A percentile compares a stretch with the other conserved stretches of the same genome.
Conservation (phyloP, 2,797 vertebrate species). For the Syngnathus acus region DNA sequence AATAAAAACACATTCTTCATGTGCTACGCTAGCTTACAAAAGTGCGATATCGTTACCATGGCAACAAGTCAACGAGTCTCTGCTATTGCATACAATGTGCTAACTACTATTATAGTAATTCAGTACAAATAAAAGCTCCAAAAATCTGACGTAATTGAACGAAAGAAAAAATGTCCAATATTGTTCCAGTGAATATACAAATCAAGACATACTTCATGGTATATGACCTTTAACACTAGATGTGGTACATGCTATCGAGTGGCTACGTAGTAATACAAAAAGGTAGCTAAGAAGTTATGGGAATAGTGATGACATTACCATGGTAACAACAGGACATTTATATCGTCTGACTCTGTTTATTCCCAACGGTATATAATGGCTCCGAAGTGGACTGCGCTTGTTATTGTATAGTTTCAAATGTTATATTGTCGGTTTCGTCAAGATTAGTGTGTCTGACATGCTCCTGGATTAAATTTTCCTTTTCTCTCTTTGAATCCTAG, state of each 20-base stretch:
- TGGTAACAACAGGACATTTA: not conserved
- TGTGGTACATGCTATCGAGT: no score
- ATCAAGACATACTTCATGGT: no score
- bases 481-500: constrained; percentile 5
- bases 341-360: no score
- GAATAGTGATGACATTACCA: not conserved
- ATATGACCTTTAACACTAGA: no score
- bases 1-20: not conserved
- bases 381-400: not conserved
- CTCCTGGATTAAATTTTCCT: not conserved
- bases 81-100: not conserved
- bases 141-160: no score
- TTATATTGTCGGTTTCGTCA: not conserved
- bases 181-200: no score
- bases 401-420: not conserved
- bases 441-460: not conserved
- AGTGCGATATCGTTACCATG: not conserved
- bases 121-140: no score
- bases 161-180: no score
- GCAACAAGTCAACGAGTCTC: not conserved
- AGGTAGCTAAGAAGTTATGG: no score
- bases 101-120: not conserved
- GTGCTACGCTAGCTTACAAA: not conserved
- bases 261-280: no score
- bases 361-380: not conserved